Conservation (phyloP, 2,888 invertebrate species). For the Tanytarsus gracilentus region DNA sequence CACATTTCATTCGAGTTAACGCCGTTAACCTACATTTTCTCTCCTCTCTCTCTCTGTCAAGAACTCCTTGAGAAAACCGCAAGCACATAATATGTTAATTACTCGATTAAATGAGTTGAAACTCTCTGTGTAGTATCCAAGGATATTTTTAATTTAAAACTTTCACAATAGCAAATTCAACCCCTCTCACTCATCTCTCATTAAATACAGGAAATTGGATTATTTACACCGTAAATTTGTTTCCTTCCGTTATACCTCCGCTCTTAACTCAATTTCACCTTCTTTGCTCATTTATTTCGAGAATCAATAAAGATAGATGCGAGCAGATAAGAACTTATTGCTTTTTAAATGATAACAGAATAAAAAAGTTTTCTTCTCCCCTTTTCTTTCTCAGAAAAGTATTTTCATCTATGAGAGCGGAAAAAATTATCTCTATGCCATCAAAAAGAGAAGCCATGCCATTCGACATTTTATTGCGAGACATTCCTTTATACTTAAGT, state of each 20-base stretch:
- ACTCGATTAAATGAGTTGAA: constrained; percentile 13
- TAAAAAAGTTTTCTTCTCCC: no score
- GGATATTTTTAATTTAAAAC: constrained; percentile 18
- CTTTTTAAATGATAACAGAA: no score
- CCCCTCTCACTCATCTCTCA: neutral
- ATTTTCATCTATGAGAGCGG: no score
- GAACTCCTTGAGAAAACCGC: constrained; percentile 6
- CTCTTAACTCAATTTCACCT: neutral
- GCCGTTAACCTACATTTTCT: constrained; percentile 16
- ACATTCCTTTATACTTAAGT: no score
- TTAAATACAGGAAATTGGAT: constrained; percentile 15
- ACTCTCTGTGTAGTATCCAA: neutral
- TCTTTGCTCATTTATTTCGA: neutral
- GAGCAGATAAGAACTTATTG: no score
- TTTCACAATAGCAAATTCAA: neutral
- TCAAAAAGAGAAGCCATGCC: no score
- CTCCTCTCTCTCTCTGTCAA: neutral
- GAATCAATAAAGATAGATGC: no score
- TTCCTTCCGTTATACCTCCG: neutral
- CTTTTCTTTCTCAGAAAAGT: no score
- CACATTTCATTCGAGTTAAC: neutral
- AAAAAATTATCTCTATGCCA: no score
- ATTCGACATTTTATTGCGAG: no score
- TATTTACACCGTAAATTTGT: constrained; percentile 6
- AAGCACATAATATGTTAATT: constrained; percentile 23